Evolutionary conservation across 2,797 vertebrate genomes (phyloP).

Genomic region (Luscinia luscinia): DNA sequence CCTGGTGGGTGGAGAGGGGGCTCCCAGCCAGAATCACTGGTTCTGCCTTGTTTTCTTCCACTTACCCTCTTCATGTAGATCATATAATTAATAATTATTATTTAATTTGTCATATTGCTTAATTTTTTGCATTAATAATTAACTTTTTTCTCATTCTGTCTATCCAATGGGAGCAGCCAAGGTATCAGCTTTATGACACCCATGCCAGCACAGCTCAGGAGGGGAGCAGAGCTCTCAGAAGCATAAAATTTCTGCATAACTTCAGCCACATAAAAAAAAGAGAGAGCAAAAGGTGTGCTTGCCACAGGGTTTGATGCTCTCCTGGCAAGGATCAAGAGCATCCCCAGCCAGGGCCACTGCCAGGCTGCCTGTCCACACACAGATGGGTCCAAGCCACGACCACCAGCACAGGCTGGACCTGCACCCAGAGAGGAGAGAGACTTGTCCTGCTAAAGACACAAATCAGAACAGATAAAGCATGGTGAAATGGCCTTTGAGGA

Average conservation of each 20-base stretch:
- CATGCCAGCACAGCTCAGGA: background rate
- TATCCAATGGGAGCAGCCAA: fast-evolving
- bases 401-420: background rate
- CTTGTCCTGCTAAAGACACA: background rate
- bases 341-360: background rate
- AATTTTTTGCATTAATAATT: background rate
- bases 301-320: background rate
- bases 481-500: background rate
- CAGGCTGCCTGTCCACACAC: background rate
- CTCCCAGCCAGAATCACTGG: background rate
- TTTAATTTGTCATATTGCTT: background rate
- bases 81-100: background rate
- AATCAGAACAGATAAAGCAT: background rate
- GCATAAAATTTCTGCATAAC: background rate
- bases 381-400: background rate
- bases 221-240: background rate
- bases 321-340: background rate
- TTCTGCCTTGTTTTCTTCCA: background rate
- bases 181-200: background rate
- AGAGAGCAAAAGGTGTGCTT: background rate
- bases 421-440: background rate
- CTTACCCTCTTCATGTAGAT: background rate
- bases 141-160: background rate
- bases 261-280: background rate
- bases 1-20: background rate